Base-by-base conservation (phyloP, 64 coral and sea anemone genomes). In the Pocillopora damicornis region DNA sequence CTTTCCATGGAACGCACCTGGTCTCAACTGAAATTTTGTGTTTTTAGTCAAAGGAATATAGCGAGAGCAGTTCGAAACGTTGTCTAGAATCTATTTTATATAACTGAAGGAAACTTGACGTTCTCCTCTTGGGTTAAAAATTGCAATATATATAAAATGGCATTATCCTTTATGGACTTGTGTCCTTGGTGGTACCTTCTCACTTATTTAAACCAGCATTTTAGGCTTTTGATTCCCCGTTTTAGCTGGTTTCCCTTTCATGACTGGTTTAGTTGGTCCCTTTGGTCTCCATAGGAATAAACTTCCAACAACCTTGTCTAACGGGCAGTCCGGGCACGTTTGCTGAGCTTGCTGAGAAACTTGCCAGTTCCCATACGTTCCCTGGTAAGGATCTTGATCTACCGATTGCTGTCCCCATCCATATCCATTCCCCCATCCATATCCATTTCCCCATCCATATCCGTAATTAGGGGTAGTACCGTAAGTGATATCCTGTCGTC, bases 361-460 rank as follows among this genome's bases (percentile, higher is more conserved):
- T 37, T 63, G 80, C 80, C 80, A 67, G 36, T 83, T 83, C 18
- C 62, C 80, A 83, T 83, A 83, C 9, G 17, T 83, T 83, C 62
- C 6, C 15, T 83, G 61, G 13, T 63, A 83, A 17, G 80, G 62
- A 68, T 83, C 16, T 18, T 66, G 13, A 20, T 65, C 71, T 58
- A 15, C 59, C 4, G 26, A 30, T 15, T n/a, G 26, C 59, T 14
- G 20, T 20, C 26, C 11, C 59, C 2, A 13, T 36, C 57, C 79
- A 63, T 51, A 51, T 7, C 7, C 42, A 51, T 51, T 51, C 7
- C 42, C 42, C 42, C 42, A 51, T 51, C 42, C 42, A 51, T 51
- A 51, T 51, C 42, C 42, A 51, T 51, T 51, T 7, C 42, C 42
- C 42, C 42, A 51, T 51, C 42, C 42, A 51, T 51, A 51, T 51